A percentile compares a stretch with the other conserved stretches of the same genome.
Conservation (phyloP, 2,888 invertebrate genomes). For the Diplazon laetatorius region DNA sequence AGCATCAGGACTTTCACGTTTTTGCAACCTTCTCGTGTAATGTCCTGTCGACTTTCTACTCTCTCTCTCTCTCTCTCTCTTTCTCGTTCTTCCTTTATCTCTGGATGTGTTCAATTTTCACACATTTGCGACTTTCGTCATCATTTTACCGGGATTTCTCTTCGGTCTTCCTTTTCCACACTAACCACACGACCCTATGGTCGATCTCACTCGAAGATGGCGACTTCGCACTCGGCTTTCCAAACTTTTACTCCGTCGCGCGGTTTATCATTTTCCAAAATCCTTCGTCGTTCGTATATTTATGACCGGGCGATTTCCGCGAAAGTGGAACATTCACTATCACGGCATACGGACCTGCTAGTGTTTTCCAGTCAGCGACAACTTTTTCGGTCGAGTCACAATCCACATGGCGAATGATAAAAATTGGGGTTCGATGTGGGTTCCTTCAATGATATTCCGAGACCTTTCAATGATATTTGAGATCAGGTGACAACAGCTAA, state of each 20-base stretch:
- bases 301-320: no score
- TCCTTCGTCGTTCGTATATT: no score
- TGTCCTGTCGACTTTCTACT: conserved; percentile 40
- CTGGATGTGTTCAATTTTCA: conserved; percentile 9
- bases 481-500: background rate
- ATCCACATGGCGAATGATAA: no score
- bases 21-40: conserved; percentile 48
- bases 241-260: background rate
- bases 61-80: conserved; percentile 43
- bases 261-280: conserved; percentile 11
- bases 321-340: no score
- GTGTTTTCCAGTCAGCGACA: background rate
- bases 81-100: conserved; percentile 46
- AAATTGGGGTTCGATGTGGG: background rate
- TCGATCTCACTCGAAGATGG: conserved; percentile 21
- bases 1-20: conserved; percentile 51
- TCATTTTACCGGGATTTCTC: background rate
- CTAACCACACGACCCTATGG: background rate
- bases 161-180: background rate
- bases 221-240: conserved; percentile 45
- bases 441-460: background rate
- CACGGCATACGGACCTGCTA: background rate
- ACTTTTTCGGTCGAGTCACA: background rate
- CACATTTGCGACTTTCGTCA: conserved; percentile 19
- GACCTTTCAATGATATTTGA: no score